A percentile compares a stretch with the other conserved stretches of the same genome.
Conservation (phyloP, 2,113 vertebrate genomes). For the Sphyrna mokarran region DNA sequence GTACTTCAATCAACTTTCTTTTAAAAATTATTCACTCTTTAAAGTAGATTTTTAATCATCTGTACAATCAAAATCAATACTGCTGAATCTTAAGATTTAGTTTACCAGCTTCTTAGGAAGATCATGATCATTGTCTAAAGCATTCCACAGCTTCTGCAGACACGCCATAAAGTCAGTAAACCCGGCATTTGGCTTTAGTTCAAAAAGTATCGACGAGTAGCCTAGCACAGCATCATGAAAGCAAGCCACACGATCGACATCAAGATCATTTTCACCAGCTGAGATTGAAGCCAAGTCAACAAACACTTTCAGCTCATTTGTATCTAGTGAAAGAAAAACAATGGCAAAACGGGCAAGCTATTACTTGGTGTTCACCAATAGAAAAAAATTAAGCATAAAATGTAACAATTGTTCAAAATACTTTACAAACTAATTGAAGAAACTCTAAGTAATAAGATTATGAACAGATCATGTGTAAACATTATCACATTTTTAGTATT, state of each 20-base stretch:
- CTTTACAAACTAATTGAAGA: neutral
- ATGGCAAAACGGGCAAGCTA: neutral
- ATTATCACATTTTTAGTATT: neutral
- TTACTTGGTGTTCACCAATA: neutral
- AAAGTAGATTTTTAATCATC: neutral
- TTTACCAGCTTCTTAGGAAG: slow-evolving; percentile 80
- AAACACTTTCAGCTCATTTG: slow-evolving; percentile 89
- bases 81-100: neutral
- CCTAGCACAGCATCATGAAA: slow-evolving; percentile 87
- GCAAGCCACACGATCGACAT: slow-evolving; percentile 85
- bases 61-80: neutral
- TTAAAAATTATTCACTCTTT: neutral
- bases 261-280: slow-evolving; percentile 92
- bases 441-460: neutral
- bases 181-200: slow-evolving; percentile 57
- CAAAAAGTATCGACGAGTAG: slow-evolving; percentile 77
- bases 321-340: slow-evolving; percentile 56
- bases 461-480: neutral
- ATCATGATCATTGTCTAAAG: slow-evolving; percentile 73
- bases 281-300: slow-evolving; percentile 94
- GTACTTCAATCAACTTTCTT: neutral
- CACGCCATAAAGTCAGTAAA: slow-evolving; percentile 62
- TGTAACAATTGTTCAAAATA: neutral
- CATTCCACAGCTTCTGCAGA: slow-evolving; percentile 78
- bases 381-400: neutral